A percentile compares a stretch with the other conserved stretches of the same genome.
phyloP scores from a whole-genome alignment of 2,888 invertebrate genomes.

The Eupithecia abbreviata region DNA sequence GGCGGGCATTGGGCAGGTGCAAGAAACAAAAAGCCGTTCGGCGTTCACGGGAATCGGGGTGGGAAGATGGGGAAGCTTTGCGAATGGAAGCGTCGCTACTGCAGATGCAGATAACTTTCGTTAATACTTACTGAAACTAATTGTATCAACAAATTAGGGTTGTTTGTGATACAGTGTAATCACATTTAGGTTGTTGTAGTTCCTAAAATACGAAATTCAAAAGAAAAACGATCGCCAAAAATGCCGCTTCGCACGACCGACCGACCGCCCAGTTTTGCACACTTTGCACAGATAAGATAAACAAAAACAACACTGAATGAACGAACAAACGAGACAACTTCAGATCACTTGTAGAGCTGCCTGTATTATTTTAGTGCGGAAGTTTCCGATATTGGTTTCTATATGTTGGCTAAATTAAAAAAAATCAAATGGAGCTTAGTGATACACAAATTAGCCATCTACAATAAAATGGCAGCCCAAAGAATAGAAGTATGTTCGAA shows the following conservation, averaged over 20 bases:
- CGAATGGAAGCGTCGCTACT: conserved; percentile 30
- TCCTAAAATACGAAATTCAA: background rate
- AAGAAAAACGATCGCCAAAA: conserved; percentile 17
- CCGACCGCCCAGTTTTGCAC: conserved; percentile 20
- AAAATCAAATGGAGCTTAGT: too few species aligned
- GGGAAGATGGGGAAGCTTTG: conserved; percentile 30
- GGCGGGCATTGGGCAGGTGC: conserved; percentile 38
- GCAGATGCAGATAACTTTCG: conserved; percentile 3
- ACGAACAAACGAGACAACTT: background rate
- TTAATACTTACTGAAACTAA: conserved; percentile 34
- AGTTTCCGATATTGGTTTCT: background rate
- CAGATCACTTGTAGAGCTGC: background rate
- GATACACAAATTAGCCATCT: too few species aligned
- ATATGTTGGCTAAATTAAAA: too few species aligned
- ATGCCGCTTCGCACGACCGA: conserved; percentile 41
- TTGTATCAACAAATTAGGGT: conserved; percentile 29
- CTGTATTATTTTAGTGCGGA: conserved; percentile 12
- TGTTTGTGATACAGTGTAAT: conserved; percentile 8
- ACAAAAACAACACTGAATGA: background rate
- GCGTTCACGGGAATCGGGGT: conserved; percentile 35
- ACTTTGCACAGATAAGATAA: conserved; percentile 12
- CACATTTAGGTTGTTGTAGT: conserved; percentile 6
- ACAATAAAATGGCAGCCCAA: too few species aligned
- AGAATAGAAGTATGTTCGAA: too few species aligned
- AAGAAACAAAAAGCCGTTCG: conserved; percentile 34